Base-by-base conservation (phyloP, 2,113 vertebrate genomes). In the Cygnus atratus region DNA sequence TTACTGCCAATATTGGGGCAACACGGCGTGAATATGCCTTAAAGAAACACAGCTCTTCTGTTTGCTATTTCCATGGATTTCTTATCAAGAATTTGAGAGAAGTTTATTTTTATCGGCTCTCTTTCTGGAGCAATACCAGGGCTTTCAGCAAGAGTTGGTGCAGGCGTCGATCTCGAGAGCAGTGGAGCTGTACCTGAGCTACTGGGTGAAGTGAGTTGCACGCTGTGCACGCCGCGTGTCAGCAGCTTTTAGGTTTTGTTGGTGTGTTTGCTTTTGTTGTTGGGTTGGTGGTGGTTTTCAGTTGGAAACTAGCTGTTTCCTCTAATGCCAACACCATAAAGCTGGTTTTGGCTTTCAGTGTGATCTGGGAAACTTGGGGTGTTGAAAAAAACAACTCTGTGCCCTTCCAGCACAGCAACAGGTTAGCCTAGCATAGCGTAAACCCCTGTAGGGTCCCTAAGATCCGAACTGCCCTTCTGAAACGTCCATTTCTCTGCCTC, bases 11-110 rank as follows among this genome's bases (percentile, higher is more conserved):
- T 18, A 10, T 17, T 35, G 39, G 67, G 54, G 55, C 54, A 75
- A 4, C 25, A 9, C 21, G 21, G 75, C 55, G 18, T 0, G 1
- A 35, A 21, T 5, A 4, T 0, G 0, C 65, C 37, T 61, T 10
- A 20, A 0, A 2, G 74, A 46, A 81, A 21, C 39, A 12, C 13
- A 0, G 1, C 44, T 71, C 46, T 28, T 11, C 2, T 2, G 10
- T 0, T 0, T 65, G 77, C 65, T 46, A 9, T n/a, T 73, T 67
- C 68, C 35, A 1, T 18, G 31, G 18, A 2, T 62, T 79, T 84
- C 59, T 81, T 86, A 48, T 29, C 52, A 25, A 43, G 46, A 33
- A 1, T 13, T 8, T 54, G 3, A 2, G 22, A 55, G 41, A 26
- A 48, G 46, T 39, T 63, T 3, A 10, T 50, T 62, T 67, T 37